These are phyloP conservation scores for Brevipalpus yothersi DNA, from an alignment of 1,140 invertebrate genomes.

Conservation along the genomic window DNA sequence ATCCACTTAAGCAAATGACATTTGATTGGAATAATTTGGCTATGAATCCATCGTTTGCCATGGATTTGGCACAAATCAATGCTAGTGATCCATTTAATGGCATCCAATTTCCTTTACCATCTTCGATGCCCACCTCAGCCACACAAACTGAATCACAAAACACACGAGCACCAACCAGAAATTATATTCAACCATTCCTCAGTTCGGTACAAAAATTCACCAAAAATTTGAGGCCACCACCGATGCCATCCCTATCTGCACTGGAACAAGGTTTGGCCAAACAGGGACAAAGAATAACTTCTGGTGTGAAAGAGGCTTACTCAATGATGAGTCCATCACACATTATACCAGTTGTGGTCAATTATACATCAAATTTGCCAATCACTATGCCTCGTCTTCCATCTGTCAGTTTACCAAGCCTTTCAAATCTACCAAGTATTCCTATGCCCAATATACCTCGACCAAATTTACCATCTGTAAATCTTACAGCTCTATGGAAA, in stretches of 20 bases:
- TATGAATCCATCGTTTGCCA: background rate
- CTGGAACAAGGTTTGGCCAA: background rate
- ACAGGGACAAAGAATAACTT: background rate
- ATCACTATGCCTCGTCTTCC: too few species aligned
- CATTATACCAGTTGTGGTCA: background rate
- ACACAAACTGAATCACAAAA: background rate
- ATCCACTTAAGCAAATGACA: too few species aligned
- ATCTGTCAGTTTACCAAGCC: background rate
- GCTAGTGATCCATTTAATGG: background rate
- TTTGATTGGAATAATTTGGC: too few species aligned
- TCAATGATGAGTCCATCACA: too few species aligned
- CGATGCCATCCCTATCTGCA: background rate
- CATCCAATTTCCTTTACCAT: too few species aligned
- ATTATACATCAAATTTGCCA: background rate
- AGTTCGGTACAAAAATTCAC: background rate
- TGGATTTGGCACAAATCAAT: background rate
- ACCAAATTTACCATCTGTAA: background rate
- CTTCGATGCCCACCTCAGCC: background rate
- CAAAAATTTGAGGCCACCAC: background rate
- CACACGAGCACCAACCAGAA: background rate
- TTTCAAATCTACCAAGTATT: background rate
- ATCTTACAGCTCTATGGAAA: too few species aligned
- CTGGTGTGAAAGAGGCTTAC: background rate
- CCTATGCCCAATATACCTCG: background rate
- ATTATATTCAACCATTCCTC: background rate